These are phyloP conservation scores for Takifugu ocellatus DNA, from an alignment of 2,797 vertebrate species.

Conservation along the genomic window DNA sequence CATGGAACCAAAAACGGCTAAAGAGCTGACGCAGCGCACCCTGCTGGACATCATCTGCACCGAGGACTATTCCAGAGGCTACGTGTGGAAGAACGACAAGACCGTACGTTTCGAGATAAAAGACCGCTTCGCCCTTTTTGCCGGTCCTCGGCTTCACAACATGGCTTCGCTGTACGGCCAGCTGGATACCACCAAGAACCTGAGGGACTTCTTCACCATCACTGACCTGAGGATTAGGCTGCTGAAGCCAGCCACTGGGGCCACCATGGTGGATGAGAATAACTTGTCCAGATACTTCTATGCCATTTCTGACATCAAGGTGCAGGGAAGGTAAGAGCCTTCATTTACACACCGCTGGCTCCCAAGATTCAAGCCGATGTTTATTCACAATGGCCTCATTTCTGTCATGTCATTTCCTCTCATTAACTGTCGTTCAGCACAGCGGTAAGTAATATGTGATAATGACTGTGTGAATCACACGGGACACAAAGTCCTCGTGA, in stretches of 20 bases:
- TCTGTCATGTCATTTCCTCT: neutral
- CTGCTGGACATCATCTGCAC: constrained; percentile 98
- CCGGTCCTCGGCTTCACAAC: constrained; percentile 92
- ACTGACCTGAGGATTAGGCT: constrained; percentile 95
- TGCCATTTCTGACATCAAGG: constrained; percentile 96
- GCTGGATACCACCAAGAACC: constrained; percentile 96
- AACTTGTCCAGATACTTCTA: constrained; percentile 97
- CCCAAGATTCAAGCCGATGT: neutral
- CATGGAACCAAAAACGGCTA: constrained; percentile 94
- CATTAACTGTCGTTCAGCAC: neutral
- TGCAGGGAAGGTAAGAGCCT: constrained; percentile 91
- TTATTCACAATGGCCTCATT: neutral
- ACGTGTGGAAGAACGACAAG: constrained; percentile 94
- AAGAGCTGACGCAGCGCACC: constrained; percentile 88
- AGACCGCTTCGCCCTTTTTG: constrained; percentile 95
- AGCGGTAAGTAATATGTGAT: neutral
- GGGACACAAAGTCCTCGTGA: neutral
- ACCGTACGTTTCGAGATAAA: constrained; percentile 98
- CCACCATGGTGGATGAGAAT: constrained; percentile 93
- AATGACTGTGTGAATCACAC: no score
- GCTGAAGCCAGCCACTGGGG: constrained; percentile 91
- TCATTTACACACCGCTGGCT: neutral
- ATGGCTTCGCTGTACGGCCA: constrained; percentile 98
- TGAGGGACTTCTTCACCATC: constrained; percentile 98
- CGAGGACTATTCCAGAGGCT: constrained; percentile 95